A percentile compares a stretch with the other conserved stretches of the same genome.
Evolutionary conservation across 2,888 invertebrate genomes (phyloP).

Genomic region (Nasonia oneida): DNA sequence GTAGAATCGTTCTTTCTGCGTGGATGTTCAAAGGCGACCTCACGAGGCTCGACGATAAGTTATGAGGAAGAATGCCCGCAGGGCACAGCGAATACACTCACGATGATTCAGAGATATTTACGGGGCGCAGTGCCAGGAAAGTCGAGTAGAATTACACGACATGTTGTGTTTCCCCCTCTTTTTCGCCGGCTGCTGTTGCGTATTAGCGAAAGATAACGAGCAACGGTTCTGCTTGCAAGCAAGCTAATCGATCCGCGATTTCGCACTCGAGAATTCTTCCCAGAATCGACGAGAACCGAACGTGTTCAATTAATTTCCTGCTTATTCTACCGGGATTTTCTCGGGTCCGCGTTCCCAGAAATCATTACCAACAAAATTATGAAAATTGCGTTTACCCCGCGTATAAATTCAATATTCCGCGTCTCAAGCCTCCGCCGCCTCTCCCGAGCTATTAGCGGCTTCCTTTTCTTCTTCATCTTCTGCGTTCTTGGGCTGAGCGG

Average conservation of each 20-base stretch:
- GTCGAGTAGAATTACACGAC: slow-evolving; percentile 74
- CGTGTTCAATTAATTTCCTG: not conserved
- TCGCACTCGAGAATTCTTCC: not conserved
- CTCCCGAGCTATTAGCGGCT: slow-evolving; percentile 47
- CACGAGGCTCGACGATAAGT: slow-evolving; percentile 49
- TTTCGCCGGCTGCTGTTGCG: not conserved
- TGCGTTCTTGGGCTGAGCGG: not conserved
- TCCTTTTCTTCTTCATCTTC: slow-evolving; percentile 41
- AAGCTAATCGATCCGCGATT: not conserved
- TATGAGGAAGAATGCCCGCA: slow-evolving; percentile 49
- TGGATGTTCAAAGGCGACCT: slow-evolving; percentile 39
- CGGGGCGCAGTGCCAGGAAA: slow-evolving; percentile 71
- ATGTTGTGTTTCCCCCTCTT: slow-evolving; percentile 56
- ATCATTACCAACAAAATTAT: slow-evolving; percentile 51
- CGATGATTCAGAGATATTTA: slow-evolving; percentile 77
- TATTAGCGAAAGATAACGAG: not conserved
- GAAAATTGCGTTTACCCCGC: slow-evolving; percentile 36
- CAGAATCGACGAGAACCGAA: not conserved
- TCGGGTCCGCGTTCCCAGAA: not conserved
- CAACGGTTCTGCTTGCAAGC: not conserved
- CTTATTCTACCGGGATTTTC: not conserved
- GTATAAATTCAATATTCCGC: slow-evolving; percentile 50
- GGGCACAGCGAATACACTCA: slow-evolving; percentile 59
- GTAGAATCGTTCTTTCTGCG: slow-evolving; percentile 11
- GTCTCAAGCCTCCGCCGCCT: not conserved